phyloP scores from a whole-genome alignment of 2,797 vertebrate species.

The Micromesistius poutassou region DNA sequence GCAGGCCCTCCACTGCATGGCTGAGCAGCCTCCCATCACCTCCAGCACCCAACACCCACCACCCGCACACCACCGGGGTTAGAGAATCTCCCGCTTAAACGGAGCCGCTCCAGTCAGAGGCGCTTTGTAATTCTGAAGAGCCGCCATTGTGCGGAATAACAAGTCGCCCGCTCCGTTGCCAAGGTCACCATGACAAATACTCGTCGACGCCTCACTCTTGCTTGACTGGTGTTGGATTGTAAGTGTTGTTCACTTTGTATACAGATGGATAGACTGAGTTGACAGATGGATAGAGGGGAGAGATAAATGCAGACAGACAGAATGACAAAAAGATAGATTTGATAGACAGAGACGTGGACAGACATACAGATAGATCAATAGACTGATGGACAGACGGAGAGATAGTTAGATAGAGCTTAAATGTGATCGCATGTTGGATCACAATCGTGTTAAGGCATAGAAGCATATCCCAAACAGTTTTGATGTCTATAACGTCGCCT shows the following conservation, averaged over 20 bases:
- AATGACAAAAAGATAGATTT: too few species aligned
- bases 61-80: constrained; percentile 35
- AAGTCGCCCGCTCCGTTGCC: constrained; percentile 8
- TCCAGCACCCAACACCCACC: constrained; percentile 16
- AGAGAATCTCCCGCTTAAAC: constrained; percentile 30
- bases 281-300: background rate
- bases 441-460: background rate
- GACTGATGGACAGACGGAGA: background rate
- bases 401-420: background rate
- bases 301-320: too few species aligned
- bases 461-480: background rate
- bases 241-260: background rate
- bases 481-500: constrained; percentile 15
- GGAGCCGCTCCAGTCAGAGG: constrained; percentile 46
- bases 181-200: too few species aligned
- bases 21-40: constrained; percentile 61
- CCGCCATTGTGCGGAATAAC: constrained; percentile 37
- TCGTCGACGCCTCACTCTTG: too few species aligned
- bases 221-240: background rate
- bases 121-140: constrained; percentile 44
- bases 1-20: constrained; percentile 51
- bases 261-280: background rate
- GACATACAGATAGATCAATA: background rate
- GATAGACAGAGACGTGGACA: background rate
- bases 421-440: background rate